Evolutionary conservation across 2,888 invertebrate species (phyloP).

Genomic region (Proisotoma minuta): DNA sequence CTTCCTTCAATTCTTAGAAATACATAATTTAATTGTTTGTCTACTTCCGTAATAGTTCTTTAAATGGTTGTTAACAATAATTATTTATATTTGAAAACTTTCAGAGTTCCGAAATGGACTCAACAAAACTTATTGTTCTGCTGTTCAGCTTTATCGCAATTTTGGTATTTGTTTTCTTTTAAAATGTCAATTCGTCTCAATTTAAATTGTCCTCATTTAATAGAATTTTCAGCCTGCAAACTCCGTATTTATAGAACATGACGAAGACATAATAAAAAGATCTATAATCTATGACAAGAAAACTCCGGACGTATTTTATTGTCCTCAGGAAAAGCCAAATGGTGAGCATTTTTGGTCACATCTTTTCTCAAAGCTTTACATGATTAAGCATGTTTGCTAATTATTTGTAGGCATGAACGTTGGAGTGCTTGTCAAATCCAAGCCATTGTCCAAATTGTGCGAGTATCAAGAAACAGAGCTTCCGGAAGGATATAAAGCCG

Average conservation of each 20-base stretch:
- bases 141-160: no score
- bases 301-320: slow-evolving; percentile 73
- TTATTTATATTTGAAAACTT: no score
- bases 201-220: no score
- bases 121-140: no score
- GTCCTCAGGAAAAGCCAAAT: slow-evolving; percentile 71
- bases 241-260: slow-evolving; percentile 27
- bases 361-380: background rate
- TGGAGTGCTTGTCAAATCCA: slow-evolving; percentile 52
- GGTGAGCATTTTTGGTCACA: slow-evolving; percentile 50
- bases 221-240: slow-evolving; percentile 24
- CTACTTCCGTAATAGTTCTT: no score
- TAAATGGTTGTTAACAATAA: no score
- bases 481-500: slow-evolving; percentile 69
- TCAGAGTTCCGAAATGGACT: no score
- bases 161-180: no score
- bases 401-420: slow-evolving; percentile 38
- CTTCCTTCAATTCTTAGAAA: no score
- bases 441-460: slow-evolving; percentile 66
- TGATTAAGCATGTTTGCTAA: background rate
- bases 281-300: slow-evolving; percentile 74
- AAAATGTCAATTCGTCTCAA: no score
- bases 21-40: no score
- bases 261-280: slow-evolving; percentile 66
- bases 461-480: slow-evolving; percentile 64